Evolutionary conservation across 2,113 vertebrate genomes (phyloP).

Genomic region (Hippocampus zosterae): DNA sequence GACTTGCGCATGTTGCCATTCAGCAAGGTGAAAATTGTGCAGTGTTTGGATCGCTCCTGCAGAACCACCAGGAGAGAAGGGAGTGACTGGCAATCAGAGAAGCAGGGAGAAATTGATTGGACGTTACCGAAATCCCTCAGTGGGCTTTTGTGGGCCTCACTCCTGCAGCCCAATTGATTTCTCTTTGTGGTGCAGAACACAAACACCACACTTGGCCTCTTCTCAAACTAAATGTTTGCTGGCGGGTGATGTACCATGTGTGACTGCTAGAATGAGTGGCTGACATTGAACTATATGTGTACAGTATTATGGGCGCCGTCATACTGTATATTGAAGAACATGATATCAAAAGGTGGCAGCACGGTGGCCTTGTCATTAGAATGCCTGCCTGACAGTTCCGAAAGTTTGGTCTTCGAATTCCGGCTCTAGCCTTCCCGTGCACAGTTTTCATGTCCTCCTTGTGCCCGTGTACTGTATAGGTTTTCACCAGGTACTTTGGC

Average conservation of each 20-base stretch:
- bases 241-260: slow-evolving; percentile 17
- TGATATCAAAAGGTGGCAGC: not conserved
- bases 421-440: not conserved
- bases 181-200: slow-evolving; percentile 60
- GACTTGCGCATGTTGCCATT: slow-evolving; percentile 38
- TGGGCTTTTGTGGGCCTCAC: slow-evolving; percentile 47
- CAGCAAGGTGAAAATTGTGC: slow-evolving; percentile 19
- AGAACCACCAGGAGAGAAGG: slow-evolving; percentile 32
- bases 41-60: slow-evolving; percentile 38
- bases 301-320: not conserved
- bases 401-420: not conserved
- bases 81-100: slow-evolving; percentile 26
- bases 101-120: slow-evolving; percentile 56
- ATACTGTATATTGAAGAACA: not conserved
- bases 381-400: too few relatives aligned
- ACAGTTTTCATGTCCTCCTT: too few relatives aligned
- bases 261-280: not conserved
- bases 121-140: slow-evolving; percentile 56
- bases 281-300: slow-evolving; percentile 1
- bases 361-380: not conserved
- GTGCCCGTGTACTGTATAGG: too few relatives aligned
- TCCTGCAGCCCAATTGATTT: slow-evolving; percentile 66
- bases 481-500: too few relatives aligned
- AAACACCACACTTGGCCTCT: slow-evolving; percentile 46
- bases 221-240: slow-evolving; percentile 30